Evolutionary conservation across 2,113 vertebrate genomes (phyloP).

Genomic region (Brachyistius frenatus): DNA sequence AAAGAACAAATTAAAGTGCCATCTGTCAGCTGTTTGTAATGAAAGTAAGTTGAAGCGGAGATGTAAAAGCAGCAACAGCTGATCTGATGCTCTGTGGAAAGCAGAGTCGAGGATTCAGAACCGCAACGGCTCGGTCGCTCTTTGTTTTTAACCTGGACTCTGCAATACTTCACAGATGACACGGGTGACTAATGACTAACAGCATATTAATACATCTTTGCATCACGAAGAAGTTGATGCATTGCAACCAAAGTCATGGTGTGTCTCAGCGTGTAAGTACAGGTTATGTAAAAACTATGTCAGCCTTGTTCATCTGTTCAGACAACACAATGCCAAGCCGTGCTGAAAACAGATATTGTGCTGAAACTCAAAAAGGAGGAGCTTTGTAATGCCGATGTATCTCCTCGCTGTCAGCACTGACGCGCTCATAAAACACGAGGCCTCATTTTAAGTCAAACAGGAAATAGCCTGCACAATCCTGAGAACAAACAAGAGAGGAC

Average conservation of each 20-base stretch:
- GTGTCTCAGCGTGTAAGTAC: conserved; percentile 31
- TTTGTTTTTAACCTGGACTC: no score
- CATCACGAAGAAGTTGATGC: conserved; percentile 29
- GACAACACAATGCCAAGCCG: conserved; percentile 37
- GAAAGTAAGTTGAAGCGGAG: no score
- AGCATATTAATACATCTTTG: conserved; percentile 14
- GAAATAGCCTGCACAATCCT: conserved; percentile 73
- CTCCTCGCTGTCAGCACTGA: conserved; percentile 67
- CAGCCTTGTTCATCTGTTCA: conserved; percentile 47
- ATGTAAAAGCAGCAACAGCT: no score
- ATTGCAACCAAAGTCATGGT: conserved; percentile 22
- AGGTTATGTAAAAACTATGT: conserved; percentile 56
- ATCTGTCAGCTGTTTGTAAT: no score
- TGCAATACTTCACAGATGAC: background rate
- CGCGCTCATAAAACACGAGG: conserved; percentile 60
- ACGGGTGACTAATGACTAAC: conserved; percentile 28
- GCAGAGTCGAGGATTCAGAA: no score
- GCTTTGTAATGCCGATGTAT: conserved; percentile 57
- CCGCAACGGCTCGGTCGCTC: no score
- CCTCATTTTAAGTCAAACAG: conserved; percentile 77
- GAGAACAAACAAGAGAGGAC: conserved; percentile 75
- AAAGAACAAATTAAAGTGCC: no score
- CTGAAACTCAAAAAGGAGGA: conserved; percentile 54
- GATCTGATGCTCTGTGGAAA: no score
- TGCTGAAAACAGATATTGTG: conserved; percentile 49